phyloP scores from a whole-genome alignment of 2,113 vertebrate genomes.

The Eleginops maclovinus region DNA sequence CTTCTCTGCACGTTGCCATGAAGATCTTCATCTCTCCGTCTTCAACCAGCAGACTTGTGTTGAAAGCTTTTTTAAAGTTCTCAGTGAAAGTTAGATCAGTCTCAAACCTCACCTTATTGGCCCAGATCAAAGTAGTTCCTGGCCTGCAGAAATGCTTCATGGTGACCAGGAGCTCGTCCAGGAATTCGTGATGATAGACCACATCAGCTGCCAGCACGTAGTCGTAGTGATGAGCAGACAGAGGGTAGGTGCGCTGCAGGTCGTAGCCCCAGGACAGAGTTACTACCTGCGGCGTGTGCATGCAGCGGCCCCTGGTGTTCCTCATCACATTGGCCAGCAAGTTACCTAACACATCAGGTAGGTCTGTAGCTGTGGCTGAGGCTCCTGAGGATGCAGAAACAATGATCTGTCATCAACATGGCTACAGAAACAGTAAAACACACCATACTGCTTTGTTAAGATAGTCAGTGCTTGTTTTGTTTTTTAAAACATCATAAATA shows the following conservation, averaged over 20 bases:
- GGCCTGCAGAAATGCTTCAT: conserved; percentile 90
- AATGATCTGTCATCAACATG: not conserved
- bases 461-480: too few relatives aligned
- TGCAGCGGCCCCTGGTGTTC: conserved; percentile 85
- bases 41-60: conserved; percentile 86
- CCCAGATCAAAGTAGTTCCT: conserved; percentile 91
- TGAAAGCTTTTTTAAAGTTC: conserved; percentile 84
- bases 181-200: conserved; percentile 89
- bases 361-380: conserved; percentile 89
- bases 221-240: conserved; percentile 85
- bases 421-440: not conserved
- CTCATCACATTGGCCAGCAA: conserved; percentile 70
- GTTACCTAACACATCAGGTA: conserved; percentile 88
- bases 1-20: conserved; percentile 79
- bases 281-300: conserved; percentile 85
- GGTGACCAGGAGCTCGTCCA: conserved; percentile 87
- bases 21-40: conserved; percentile 88
- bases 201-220: conserved; percentile 92
- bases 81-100: conserved; percentile 88
- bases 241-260: conserved; percentile 83
- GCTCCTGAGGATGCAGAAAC: conserved; percentile 84
- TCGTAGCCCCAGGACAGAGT: conserved; percentile 88
- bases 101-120: conserved; percentile 91
- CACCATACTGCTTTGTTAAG: too few relatives aligned
- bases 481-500: too few relatives aligned